These are phyloP conservation scores for Drosophila gaucha DNA, from an alignment of 2,888 invertebrate genomes.

Conservation along the genomic window DNA sequence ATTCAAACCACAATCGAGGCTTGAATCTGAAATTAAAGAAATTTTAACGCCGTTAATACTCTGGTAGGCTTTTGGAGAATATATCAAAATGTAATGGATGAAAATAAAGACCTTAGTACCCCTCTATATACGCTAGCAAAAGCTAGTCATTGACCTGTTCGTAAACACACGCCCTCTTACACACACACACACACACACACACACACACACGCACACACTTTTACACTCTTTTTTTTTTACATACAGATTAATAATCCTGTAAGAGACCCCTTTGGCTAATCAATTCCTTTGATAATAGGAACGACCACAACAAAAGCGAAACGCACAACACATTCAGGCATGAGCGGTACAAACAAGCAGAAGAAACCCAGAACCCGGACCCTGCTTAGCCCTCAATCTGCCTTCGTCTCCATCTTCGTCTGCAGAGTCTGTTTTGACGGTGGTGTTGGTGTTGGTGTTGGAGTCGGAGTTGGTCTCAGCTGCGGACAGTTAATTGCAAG, in stretches of 20 bases:
- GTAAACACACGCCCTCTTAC: background rate
- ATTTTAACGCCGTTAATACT: no score
- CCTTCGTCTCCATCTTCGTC: background rate
- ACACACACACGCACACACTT: background rate
- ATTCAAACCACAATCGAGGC: conserved; percentile 43
- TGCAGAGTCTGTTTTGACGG: background rate
- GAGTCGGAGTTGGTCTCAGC: conserved; percentile 33
- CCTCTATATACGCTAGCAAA: background rate
- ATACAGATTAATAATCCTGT: conserved; percentile 25
- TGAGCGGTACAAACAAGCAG: conserved; percentile 10
- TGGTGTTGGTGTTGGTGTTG: conserved; percentile 4
- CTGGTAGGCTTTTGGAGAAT: no score
- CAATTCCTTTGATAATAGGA: conserved; percentile 55
- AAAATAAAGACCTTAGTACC: background rate
- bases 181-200: background rate
- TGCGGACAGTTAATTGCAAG: conserved; percentile 56
- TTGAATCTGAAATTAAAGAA: conserved; percentile 33
- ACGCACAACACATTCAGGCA: conserved; percentile 5
- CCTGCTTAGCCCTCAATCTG: background rate
- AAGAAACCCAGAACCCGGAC: background rate
- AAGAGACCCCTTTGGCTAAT: conserved; percentile 59
- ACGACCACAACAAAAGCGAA: conserved; percentile 31
- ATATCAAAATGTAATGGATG: background rate
- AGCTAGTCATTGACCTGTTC: conserved; percentile 22
- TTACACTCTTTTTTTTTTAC: conserved; percentile 14